Evolutionary conservation across 2,113 vertebrate species (phyloP).

Genomic region (Engraulis encrasicolus): DNA sequence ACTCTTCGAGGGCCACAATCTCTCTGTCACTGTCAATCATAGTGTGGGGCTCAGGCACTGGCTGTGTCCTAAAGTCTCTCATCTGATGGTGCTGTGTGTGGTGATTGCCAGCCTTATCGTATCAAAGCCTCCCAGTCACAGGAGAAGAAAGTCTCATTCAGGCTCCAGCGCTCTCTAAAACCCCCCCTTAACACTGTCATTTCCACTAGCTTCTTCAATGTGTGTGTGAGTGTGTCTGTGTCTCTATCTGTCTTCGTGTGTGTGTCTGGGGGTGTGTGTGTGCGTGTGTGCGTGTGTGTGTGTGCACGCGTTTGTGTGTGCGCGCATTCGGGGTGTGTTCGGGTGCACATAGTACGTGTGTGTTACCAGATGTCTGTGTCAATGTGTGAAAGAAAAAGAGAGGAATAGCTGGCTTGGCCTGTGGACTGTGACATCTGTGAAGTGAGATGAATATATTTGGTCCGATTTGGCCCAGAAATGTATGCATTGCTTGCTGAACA

Average conservation of each 20-base stretch:
- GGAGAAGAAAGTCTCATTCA: not conserved
- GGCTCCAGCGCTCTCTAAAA: not conserved
- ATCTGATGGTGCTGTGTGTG: not conserved
- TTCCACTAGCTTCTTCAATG: not conserved
- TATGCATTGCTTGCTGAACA: not conserved
- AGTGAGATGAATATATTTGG: not conserved
- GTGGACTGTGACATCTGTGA: not conserved
- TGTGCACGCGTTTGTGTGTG: not conserved
- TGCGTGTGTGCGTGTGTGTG: not conserved
- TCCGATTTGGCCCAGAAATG: not conserved
- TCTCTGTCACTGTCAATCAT: not conserved
- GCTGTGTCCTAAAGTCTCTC: not conserved
- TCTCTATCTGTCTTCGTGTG: not conserved
- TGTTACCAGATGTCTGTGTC: no score
- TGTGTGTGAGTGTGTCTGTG: not conserved
- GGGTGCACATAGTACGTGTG: no score
- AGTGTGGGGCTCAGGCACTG: not conserved
- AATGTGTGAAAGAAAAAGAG: not conserved
- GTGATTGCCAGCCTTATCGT: slow-evolving; percentile 1
- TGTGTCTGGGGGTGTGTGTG: not conserved
- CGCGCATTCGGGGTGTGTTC: not conserved
- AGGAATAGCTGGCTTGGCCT: not conserved
- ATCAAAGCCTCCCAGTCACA: not conserved
- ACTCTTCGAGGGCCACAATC: not conserved
- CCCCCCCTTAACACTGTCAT: not conserved